Evolutionary conservation across 2,113 vertebrate species (phyloP), one percentile per base, ranked within the genome.

Genomic region (Notarius lentiginosus): DNA sequence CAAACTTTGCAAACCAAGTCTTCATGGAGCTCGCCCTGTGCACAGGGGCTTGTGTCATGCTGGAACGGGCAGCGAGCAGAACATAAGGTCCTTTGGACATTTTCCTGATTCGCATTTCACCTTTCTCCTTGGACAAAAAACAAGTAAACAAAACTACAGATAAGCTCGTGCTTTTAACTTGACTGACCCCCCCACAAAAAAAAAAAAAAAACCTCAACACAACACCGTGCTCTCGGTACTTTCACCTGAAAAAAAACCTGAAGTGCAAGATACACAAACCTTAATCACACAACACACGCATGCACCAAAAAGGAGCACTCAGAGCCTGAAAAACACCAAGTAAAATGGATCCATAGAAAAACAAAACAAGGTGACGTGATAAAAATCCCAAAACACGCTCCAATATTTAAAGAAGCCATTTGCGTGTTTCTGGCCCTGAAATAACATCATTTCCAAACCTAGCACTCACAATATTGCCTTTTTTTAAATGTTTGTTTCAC

Each of bases 21-120:
- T 58, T 58, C 56, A 58, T 18, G 56, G 56, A 58, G 56, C 17
- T 58, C 5, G 5, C 15, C 18, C 18, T 18, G 56, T 58, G 56
- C 5, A 58, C 56, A 58, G 56, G 56, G 15, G 1, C 4, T 6
- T 6, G 41, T 15, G 56, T 58, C 1, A 58, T 58, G 56, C 56
- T 6, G 56, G 56, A 58, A 58, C 17, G 18, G 66, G 65, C 41
- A 41, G 17, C 0, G 5, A 80, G 17, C 9, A 60, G 56, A 80
- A 22, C 34, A 24, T 20, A 60, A 22, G 14, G 22, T 72, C 18
- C 27, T 9, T 9, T 1, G 86, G 86, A 90, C 90, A 91, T 90
- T 90, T 20, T 84, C 58, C 18, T 7, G 20, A 84, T n/a, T 63
- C 24, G 20, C 5, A 1, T 41, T 24, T 20, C 18, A 49, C 22